Evolutionary conservation across 1,140 invertebrate species (phyloP).

Genomic region (Diabrotica virgifera): DNA sequence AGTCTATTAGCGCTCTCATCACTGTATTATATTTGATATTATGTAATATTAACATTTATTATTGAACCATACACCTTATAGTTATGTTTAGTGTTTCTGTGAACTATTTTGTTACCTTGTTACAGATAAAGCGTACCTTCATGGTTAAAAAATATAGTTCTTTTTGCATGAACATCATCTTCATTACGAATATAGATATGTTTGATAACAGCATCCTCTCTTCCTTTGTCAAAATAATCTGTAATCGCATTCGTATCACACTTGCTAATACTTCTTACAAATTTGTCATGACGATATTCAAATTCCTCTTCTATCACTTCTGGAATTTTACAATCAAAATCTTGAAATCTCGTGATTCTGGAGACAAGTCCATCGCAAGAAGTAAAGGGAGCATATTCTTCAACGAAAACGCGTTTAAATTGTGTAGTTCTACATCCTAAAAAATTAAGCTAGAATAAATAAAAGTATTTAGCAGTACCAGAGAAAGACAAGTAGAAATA

Average conservation of each 20-base stretch:
- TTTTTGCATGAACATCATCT: slow-evolving; percentile 54
- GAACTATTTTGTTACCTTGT: too few species aligned
- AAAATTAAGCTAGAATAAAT: neutral
- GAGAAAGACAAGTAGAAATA: too few species aligned
- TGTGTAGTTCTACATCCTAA: slow-evolving; percentile 64
- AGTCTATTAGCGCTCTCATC: too few species aligned
- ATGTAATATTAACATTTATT: too few species aligned
- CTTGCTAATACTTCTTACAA: slow-evolving; percentile 60
- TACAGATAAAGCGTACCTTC: slow-evolving; percentile 43
- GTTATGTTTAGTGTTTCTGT: too few species aligned
- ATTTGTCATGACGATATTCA: slow-evolving; percentile 65
- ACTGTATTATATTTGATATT: too few species aligned
- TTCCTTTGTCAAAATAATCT: slow-evolving; percentile 68
- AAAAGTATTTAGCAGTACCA: too few species aligned
- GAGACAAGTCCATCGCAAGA: slow-evolving; percentile 68
- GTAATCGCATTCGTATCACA: slow-evolving; percentile 54
- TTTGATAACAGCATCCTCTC: slow-evolving; percentile 65
- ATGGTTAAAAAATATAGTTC: slow-evolving; percentile 68
- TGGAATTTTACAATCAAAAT: slow-evolving; percentile 63
- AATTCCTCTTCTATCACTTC: slow-evolving; percentile 64
- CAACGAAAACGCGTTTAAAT: slow-evolving; percentile 73
- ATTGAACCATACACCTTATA: too few species aligned
- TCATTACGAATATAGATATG: slow-evolving; percentile 57
- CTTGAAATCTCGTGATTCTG: slow-evolving; percentile 65
- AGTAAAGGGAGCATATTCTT: slow-evolving; percentile 74